Evolutionary conservation across 1,140 invertebrate genomes (phyloP).

Genomic region (Cherax quadricarinatus): DNA sequence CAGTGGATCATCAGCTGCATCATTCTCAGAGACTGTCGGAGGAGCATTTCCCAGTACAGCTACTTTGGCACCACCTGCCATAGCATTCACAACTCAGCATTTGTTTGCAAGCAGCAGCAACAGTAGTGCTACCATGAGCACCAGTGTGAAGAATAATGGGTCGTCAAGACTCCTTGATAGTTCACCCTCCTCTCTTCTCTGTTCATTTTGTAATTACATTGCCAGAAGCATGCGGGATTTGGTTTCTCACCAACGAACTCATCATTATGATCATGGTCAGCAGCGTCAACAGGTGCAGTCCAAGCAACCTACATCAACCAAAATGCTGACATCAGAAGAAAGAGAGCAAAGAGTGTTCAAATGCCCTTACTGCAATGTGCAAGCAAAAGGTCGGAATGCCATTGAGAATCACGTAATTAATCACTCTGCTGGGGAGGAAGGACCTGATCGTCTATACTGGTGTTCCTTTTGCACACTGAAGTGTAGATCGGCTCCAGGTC

Average conservation of each 20-base stretch:
- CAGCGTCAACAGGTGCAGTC: not conserved
- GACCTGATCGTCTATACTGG: conserved; percentile 45
- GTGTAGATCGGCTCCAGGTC: conserved; percentile 54
- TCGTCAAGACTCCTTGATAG: not conserved
- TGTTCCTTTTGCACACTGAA: conserved; percentile 62
- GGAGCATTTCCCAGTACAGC: not conserved
- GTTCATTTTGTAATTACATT: conserved; percentile 24
- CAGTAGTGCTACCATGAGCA: not conserved
- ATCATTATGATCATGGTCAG: not conserved
- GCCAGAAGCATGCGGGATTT: conserved; percentile 23
- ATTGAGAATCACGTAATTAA: conserved; percentile 54
- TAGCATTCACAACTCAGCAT: not conserved
- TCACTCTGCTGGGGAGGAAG: conserved; percentile 41
- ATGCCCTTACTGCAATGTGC: conserved; percentile 55
- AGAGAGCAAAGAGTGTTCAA: conserved; percentile 35
- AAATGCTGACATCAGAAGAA: conserved; percentile 12
- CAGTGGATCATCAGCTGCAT: not conserved
- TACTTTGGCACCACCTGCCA: not conserved
- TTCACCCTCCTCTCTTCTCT: conserved; percentile 25
- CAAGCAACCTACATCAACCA: not conserved
- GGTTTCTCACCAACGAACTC: conserved; percentile 17
- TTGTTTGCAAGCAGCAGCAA: not conserved
- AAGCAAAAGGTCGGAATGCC: conserved; percentile 42
- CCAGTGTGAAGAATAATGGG: not conserved
- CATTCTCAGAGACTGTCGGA: not conserved